Evolutionary conservation across 2,888 invertebrate genomes (phyloP).

Genomic region (Diloba caeruleocephala): DNA sequence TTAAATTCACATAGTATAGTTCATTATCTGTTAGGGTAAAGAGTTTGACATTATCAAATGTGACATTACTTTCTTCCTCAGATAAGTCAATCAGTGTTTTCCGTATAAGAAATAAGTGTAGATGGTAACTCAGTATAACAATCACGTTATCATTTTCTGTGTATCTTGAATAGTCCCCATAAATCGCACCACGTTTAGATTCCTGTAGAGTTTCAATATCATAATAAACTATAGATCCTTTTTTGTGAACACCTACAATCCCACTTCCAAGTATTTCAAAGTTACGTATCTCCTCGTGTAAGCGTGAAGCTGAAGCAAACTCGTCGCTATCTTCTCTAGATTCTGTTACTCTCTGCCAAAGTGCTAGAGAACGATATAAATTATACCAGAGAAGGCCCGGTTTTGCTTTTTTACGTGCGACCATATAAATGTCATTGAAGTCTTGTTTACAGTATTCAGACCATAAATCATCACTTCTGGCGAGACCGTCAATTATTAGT

Average conservation of each 20-base stretch:
- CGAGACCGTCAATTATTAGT: conserved; percentile 67
- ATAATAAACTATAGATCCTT: conserved; percentile 67
- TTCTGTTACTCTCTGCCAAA: conserved; percentile 68
- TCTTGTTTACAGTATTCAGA: conserved; percentile 63
- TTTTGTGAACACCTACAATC: conserved; percentile 69
- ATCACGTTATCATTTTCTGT: conserved; percentile 66
- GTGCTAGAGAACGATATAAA: conserved; percentile 71
- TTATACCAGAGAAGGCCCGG: conserved; percentile 65
- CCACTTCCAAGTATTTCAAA: conserved; percentile 67
- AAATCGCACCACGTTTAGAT: conserved; percentile 51
- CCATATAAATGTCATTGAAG: conserved; percentile 56
- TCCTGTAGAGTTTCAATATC: conserved; percentile 63
- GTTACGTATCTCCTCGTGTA: conserved; percentile 66
- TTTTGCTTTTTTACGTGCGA: conserved; percentile 62
- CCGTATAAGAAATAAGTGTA: conserved; percentile 63
- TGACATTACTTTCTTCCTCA: conserved; percentile 42
- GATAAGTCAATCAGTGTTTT: conserved; percentile 52
- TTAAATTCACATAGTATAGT: conserved; percentile 65
- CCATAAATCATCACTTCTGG: conserved; percentile 67
- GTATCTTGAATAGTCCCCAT: conserved; percentile 69
- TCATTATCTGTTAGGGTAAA: conserved; percentile 60
- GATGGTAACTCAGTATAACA: conserved; percentile 58
- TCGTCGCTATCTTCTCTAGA: conserved; percentile 70
- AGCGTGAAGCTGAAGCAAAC: conserved; percentile 67
- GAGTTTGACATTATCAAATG: conserved; percentile 65